These are phyloP conservation scores for Lamprologus tigripictilis DNA, from an alignment of 2,113 vertebrate genomes.

Conservation along the genomic window DNA sequence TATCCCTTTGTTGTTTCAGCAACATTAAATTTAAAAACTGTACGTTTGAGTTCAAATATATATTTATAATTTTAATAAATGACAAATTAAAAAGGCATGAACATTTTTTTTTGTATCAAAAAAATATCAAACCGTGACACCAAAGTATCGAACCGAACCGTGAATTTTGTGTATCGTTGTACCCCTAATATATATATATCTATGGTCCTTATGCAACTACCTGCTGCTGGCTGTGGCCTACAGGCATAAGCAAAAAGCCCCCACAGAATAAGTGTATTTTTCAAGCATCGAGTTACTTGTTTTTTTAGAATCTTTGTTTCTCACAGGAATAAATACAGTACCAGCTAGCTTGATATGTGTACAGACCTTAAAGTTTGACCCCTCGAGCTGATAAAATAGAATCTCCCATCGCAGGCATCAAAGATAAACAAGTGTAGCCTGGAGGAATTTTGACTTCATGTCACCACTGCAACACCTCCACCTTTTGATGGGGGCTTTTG, in stretches of 20 bases:
- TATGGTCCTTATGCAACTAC: not conserved
- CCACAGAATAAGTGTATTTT: not conserved
- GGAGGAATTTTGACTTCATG: not conserved
- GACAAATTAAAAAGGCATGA: no score
- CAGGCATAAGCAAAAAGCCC: not conserved
- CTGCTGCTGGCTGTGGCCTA: not conserved
- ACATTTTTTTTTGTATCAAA: no score
- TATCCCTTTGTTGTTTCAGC: no score
- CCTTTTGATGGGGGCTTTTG: not conserved
- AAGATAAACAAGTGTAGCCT: not conserved
- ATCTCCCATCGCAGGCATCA: not conserved
- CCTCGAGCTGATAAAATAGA: not conserved
- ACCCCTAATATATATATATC: not conserved
- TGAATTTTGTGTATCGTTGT: no score
- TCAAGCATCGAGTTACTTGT: not conserved
- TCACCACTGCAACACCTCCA: not conserved
- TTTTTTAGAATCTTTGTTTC: not conserved
- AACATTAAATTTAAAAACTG: rapidly evolving
- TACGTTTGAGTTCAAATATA: no score
- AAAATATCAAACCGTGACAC: rapidly evolving
- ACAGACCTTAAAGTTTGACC: not conserved
- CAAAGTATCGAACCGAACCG: rapidly evolving
- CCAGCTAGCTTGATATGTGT: not conserved
- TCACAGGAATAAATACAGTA: not conserved
- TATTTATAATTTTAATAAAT: no score